Conservation (phyloP, 2,797 vertebrate species). For the Lacerta agilis region DNA sequence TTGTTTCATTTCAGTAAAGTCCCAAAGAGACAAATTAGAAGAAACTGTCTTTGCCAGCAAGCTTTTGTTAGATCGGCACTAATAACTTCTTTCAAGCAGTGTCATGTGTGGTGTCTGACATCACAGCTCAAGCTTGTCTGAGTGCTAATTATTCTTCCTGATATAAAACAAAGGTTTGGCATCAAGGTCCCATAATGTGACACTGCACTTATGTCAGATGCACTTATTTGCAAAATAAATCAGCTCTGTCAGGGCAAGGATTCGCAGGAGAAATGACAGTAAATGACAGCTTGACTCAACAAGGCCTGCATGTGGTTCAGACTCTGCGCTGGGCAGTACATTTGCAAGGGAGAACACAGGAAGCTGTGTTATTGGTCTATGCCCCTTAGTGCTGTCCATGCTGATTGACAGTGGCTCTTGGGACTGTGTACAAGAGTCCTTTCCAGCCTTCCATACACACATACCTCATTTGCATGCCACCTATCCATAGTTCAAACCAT, state of each 20-base stretch:
- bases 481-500: no score
- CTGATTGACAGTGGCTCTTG: no score
- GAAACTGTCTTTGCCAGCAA: slow-evolving; percentile 74
- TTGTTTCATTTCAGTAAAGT: slow-evolving; percentile 73
- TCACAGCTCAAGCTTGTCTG: slow-evolving; percentile 79
- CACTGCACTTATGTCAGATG: slow-evolving; percentile 77
- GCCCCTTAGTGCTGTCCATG: no score
- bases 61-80: slow-evolving; percentile 77
- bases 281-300: slow-evolving; percentile 78
- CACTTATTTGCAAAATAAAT: slow-evolving; percentile 82
- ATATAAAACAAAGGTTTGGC: slow-evolving; percentile 82
- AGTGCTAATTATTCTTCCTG: slow-evolving; percentile 81
- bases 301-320: slow-evolving; percentile 67
- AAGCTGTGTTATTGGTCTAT: no score
- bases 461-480: no score
- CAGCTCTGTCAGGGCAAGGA: slow-evolving; percentile 74
- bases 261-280: slow-evolving; percentile 79
- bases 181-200: slow-evolving; percentile 81
- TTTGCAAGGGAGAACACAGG: slow-evolving; percentile 38
- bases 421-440: no score
- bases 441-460: no score
- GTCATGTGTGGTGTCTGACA: slow-evolving; percentile 75
- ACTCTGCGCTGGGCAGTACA: slow-evolving; percentile 36
- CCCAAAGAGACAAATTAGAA: slow-evolving; percentile 83
- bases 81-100: slow-evolving; percentile 81